These are phyloP conservation scores for Seira sanloemensis DNA, from an alignment of 2,888 invertebrate genomes.

Conservation along the genomic window DNA sequence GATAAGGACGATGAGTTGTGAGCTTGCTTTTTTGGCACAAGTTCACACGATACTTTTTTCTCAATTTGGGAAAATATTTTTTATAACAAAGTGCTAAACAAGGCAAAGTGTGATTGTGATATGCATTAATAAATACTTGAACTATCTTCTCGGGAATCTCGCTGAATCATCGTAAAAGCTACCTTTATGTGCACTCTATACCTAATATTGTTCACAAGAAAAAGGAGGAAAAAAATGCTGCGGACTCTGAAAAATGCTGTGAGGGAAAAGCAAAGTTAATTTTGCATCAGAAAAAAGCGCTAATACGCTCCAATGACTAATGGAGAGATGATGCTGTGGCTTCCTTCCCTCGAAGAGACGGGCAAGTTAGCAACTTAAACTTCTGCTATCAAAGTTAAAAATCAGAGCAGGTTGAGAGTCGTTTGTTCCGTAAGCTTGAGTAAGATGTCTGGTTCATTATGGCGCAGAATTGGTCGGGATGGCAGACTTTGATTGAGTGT, in stretches of 20 bases:
- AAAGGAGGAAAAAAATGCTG: too few species aligned
- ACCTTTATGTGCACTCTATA: too few species aligned
- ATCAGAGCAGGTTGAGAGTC: conserved; percentile 1
- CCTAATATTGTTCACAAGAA: too few species aligned
- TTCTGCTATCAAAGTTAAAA: background rate
- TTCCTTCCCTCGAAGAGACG: background rate
- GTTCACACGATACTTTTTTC: conserved; percentile 37
- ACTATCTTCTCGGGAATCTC: background rate
- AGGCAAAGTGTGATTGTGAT: background rate
- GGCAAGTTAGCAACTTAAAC: background rate
- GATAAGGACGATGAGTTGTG: conserved; percentile 18
- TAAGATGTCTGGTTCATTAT: conserved; percentile 39
- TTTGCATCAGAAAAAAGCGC: background rate
- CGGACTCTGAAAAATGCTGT: too few species aligned
- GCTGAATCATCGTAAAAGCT: background rate
- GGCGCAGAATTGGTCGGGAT: background rate
- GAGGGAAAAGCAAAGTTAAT: too few species aligned
- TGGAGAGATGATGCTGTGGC: background rate
- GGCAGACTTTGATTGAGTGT: background rate
- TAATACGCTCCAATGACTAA: background rate
- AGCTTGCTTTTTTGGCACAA: conserved; percentile 29
- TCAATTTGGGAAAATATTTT: background rate
- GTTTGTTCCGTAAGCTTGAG: background rate
- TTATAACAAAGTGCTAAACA: conserved; percentile 29
- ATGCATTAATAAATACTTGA: background rate